Evolutionary conservation across 2,888 invertebrate genomes (phyloP).

Genomic region (Lepetodrilus schrolli): DNA sequence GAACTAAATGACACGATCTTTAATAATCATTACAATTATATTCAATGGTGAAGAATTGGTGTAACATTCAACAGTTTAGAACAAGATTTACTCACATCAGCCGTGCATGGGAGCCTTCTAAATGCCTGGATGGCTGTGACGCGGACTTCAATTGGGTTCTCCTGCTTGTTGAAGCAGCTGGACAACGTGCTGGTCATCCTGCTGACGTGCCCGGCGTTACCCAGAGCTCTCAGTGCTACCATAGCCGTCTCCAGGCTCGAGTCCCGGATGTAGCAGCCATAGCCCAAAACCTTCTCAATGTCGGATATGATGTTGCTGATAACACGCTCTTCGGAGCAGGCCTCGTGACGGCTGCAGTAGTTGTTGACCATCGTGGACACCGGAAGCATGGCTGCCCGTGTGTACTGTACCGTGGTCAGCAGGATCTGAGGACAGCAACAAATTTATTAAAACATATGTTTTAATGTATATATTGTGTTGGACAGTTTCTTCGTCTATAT

Average conservation of each 20-base stretch:
- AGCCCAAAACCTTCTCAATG: constrained; percentile 51
- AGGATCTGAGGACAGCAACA: constrained; percentile 71
- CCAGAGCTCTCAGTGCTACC: constrained; percentile 88
- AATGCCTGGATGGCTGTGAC: constrained; percentile 88
- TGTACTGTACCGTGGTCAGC: constrained; percentile 66
- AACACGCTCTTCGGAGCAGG: constrained; percentile 70
- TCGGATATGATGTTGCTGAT: constrained; percentile 69
- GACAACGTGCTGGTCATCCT: constrained; percentile 52
- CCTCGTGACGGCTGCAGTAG: constrained; percentile 79
- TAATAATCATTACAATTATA: neutral
- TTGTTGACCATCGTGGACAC: constrained; percentile 83
- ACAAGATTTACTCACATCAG: constrained; percentile 69
- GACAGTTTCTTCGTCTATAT: neutral
- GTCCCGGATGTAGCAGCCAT: constrained; percentile 52
- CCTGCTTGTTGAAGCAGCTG: constrained; percentile 75
- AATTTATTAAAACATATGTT: neutral
- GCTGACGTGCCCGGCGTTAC: constrained; percentile 87
- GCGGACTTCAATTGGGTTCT: constrained; percentile 82
- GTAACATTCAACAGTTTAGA: neutral
- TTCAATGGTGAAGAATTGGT: neutral
- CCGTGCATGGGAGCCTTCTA: constrained; percentile 82
- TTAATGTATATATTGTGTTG: neutral
- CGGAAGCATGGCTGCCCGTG: constrained; percentile 81
- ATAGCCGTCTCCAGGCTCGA: constrained; percentile 75
- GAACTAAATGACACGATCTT: neutral